Evolutionary conservation across 2,797 vertebrate genomes (phyloP), one percentile per base, ranked within the genome.

Genomic region (Sebastes melanostomus): DNA sequence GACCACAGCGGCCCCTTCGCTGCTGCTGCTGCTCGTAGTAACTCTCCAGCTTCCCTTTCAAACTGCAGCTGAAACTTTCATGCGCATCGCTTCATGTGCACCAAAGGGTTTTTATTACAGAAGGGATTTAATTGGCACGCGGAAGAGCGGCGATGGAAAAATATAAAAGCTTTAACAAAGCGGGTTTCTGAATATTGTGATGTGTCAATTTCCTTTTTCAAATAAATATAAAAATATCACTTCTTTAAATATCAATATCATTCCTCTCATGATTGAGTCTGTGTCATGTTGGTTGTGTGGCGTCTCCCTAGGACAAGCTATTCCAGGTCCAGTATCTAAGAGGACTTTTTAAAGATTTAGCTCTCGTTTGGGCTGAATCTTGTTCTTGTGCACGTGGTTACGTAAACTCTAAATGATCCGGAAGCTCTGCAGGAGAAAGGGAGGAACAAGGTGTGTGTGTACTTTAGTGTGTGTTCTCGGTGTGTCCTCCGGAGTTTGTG

Each of bases 11-110:
- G 30, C 27, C 14, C 14, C n/a, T 20, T 6, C 12, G 12, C 36
- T 11, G 6, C 16, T 16, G 46, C 32, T 25, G 50, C 34, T 27
- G 50, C 34, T 83, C 46, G 5, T 29, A 29, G 36, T 6, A 20
- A 46, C 25, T 32, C 5, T 62, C 13, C 38, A 14, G 46, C 42
- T 72, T 50, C 36, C 36, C 16, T 60, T 66, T 69, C n/a, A 75
- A 74, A 70, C 46, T 42, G 65, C 66, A 71, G 62, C 67, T 88
- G 46, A 86, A 84, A 81, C 30, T 67, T 84, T 68, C 66, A 82
- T 84, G 63, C 22, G 3, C 8, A 42, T 59, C 72, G 59, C 73
- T 65, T 66, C 11, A 30, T 12, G 8, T 55, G 42, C 74, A 70
- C 27, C 32, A 30, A 27, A 68, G 13, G 30, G 42, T 69, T 59